Evolutionary conservation across 1,140 invertebrate genomes (phyloP), one percentile per base, ranked within the genome.

Genomic region (Zaprionus africanus): DNA sequence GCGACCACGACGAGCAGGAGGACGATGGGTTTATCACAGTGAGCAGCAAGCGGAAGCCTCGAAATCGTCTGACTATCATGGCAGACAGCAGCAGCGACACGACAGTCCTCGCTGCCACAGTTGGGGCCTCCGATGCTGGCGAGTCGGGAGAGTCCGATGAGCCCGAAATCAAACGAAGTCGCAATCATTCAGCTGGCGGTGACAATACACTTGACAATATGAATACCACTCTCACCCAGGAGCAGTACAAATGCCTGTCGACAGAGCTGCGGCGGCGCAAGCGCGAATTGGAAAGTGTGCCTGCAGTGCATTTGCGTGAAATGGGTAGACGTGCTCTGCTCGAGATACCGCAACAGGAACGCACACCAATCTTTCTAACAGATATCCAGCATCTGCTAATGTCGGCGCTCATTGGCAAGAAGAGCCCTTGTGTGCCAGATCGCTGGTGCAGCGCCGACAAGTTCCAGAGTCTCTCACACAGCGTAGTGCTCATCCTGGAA

Each of bases 401-500:
- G 81, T 96, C 96, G 92, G 96, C 96, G 1, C 91, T 97, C 63
- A 93, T 97, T 56, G 96, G 96, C 5, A 95, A 96, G 78, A 93
- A 95, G 38, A 95, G 96, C 53, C 95, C 96, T 22, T 95, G 95
- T 66, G 90, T 93, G 51, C 94, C 96, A 17, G 93, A 94, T 26
- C 94, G 97, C 76, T 98, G 97, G 97, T 98, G 97, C 94, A 93
- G 94, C 17, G 92, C 98, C 15, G 95, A 97, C 58, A 97, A 96
- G 92, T 95, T 94, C 75, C 94, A 94, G 59, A 95, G 94, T 82
- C 93, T 98, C 15, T 93, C 93, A 17, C 95, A 96, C 82, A 96
- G 96, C 17, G 94, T 96, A 5, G 94, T 97, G 22, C 86, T 98
- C 7, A 94, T 98, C 9, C 76, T 98, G 22, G 96, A 98, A 93